Percentiles rank a stretch among this genome's conserved stretches.
Conservation (phyloP, 1,140 invertebrate species). For the Procambarus clarkii region DNA sequence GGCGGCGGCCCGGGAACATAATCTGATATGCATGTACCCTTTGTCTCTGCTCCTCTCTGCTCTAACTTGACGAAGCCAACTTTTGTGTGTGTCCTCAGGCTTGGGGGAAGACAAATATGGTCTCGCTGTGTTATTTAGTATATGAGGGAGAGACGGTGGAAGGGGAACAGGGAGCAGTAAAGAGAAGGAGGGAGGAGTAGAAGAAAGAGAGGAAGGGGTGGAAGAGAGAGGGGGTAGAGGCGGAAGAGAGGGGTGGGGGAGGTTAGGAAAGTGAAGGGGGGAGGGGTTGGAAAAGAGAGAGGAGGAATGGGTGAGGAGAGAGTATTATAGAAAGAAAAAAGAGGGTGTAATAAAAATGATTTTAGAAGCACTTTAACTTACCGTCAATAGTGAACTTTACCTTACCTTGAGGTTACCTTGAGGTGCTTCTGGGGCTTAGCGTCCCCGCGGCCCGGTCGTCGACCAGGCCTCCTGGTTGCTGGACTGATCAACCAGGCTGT, state of each 20-base stretch:
- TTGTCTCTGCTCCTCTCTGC: not conserved
- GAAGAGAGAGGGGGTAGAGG: not conserved
- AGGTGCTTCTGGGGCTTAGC: too few relatives aligned
- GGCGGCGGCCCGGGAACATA: not conserved
- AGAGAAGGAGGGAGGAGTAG: not conserved
- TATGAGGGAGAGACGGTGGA: not conserved
- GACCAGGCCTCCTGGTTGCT: too few relatives aligned
- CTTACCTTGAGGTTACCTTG: too few relatives aligned
- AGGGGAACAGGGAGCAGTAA: not conserved
- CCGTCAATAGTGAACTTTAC: too few relatives aligned
- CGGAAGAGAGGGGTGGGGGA: not conserved
- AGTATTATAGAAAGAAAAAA: too few relatives aligned
- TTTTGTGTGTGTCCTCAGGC: not conserved
- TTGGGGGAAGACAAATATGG: not conserved
- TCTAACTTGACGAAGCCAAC: not conserved
- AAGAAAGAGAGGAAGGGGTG: not conserved
- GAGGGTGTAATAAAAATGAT: too few relatives aligned
- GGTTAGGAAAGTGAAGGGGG: not conserved
- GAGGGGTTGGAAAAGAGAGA: not conserved
- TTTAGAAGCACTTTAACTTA: too few relatives aligned
- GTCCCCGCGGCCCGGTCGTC: too few relatives aligned
- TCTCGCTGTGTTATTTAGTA: not conserved
- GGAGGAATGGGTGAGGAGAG: not conserved
- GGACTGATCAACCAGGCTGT: too few relatives aligned
- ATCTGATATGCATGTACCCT: conserved; percentile 14